Evolutionary conservation across 2,797 vertebrate genomes (phyloP), one percentile per base, ranked within the genome.

Genomic region (Columba guinea): DNA sequence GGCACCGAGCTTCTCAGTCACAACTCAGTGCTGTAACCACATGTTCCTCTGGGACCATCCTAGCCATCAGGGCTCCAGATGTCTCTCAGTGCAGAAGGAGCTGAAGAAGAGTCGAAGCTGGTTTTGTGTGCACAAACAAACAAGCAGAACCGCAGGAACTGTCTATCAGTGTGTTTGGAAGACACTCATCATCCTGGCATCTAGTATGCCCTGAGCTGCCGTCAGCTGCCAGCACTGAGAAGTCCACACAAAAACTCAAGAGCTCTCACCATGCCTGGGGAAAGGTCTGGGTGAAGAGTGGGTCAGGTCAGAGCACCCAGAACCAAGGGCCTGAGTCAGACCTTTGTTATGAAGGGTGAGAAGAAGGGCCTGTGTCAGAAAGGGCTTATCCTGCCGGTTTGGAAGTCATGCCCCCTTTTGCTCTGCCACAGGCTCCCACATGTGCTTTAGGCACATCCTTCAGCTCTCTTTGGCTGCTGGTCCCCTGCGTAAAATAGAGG

Each of bases 11-110:
- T 90, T 18, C 52, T 71, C 18, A 24, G 4, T 91, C 65, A 56
- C 44, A 63, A 37, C 51, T 93, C 0, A 0, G 28, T 28, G 55
- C 84, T 41, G 44, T 76, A 80, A 85, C 51, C 2, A 0, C 2
- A 0, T 0, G 0, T 87, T 88, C 34, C 46, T 48, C 9, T 0
- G 2, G 51, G 71, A 46, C 15, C 1, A 0, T 89, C 15, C 58
- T 81, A 82, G 46, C 51, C 63, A 58, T 93, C 81, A 87, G 78
- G 63, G 59, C 82, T 81, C 80, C 85, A 68, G 74, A 58, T 80
- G 75, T 83, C 10, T 62, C 37, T 82, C 28, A 19, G 26, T 30
- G 49, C 63, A 91, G 80, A 76, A 71, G 70, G 48, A 88, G 77
- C 53, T 64, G 74, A 87, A 84, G 80, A 56, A 70, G 53, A 89